Conservation (phyloP, 2,888 invertebrate genomes). For the Phrixothrix hirtus region DNA sequence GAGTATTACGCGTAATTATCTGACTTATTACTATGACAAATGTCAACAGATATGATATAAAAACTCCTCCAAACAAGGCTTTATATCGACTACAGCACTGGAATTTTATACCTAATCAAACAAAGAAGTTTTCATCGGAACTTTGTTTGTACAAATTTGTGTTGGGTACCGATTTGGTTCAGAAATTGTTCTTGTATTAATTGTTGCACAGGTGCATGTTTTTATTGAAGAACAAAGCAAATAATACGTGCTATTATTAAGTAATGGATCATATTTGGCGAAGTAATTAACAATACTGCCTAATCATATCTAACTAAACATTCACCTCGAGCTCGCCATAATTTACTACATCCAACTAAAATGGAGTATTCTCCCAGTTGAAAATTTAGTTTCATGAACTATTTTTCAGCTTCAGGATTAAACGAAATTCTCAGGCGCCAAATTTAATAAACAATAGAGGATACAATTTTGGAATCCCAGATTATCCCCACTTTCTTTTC, state of each 20-base stretch:
- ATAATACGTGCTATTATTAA: background rate
- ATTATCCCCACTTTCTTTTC: too few relatives aligned
- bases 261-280: background rate
- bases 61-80: slow-evolving; percentile 9
- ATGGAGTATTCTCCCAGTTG: too few relatives aligned
- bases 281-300: too few relatives aligned
- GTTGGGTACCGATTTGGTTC: background rate
- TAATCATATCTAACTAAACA: too few relatives aligned
- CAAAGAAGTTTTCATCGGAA: background rate
- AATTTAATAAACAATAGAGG: too few relatives aligned
- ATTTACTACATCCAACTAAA: too few relatives aligned
- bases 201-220: background rate
- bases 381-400: too few relatives aligned
- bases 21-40: slow-evolving; percentile 30
- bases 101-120: background rate
- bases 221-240: background rate
- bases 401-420: too few relatives aligned
- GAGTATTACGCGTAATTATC: slow-evolving; percentile 20
- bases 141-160: background rate
- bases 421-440: too few relatives aligned
- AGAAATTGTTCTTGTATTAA: background rate
- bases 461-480: too few relatives aligned
- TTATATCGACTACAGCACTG: background rate
- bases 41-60: slow-evolving; percentile 31
- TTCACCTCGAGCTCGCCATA: too few relatives aligned